Conservation (phyloP, 2,888 invertebrate species). For the Chaitophorus viminalis region DNA sequence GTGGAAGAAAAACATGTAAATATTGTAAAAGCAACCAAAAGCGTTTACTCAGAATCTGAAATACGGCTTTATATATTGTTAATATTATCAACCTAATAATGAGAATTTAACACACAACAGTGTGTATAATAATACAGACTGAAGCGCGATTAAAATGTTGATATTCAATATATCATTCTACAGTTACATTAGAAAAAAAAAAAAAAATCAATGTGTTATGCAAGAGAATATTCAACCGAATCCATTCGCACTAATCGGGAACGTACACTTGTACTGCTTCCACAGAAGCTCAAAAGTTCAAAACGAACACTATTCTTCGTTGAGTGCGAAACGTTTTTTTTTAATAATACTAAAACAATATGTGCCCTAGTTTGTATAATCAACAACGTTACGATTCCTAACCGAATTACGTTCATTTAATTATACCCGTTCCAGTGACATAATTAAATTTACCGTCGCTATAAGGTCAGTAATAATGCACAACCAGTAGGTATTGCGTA, state of each 20-base stretch:
- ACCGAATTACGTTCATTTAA: slow-evolving; percentile 58
- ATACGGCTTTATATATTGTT: too few relatives aligned
- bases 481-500: background rate
- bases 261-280: slow-evolving; percentile 58
- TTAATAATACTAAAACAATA: background rate
- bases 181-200: slow-evolving; percentile 27
- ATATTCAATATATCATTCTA: slow-evolving; percentile 49
- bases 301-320: background rate
- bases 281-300: slow-evolving; percentile 58
- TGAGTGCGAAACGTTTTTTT: background rate
- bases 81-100: background rate
- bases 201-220: slow-evolving; percentile 59
- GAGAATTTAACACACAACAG: background rate
- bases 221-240: slow-evolving; percentile 53
- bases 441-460: slow-evolving; percentile 50
- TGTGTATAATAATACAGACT: background rate
- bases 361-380: slow-evolving; percentile 1
- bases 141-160: background rate
- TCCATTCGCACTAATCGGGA: slow-evolving; percentile 37
- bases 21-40: too few relatives aligned
- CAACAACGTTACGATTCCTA: slow-evolving; percentile 4
- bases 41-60: too few relatives aligned
- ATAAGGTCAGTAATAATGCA: slow-evolving; percentile 52
- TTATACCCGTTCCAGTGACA: slow-evolving; percentile 50
- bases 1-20: too few relatives aligned